These are phyloP conservation scores for Holotrichia oblita DNA, from an alignment of 1,140 invertebrate species.

Conservation along the genomic window DNA sequence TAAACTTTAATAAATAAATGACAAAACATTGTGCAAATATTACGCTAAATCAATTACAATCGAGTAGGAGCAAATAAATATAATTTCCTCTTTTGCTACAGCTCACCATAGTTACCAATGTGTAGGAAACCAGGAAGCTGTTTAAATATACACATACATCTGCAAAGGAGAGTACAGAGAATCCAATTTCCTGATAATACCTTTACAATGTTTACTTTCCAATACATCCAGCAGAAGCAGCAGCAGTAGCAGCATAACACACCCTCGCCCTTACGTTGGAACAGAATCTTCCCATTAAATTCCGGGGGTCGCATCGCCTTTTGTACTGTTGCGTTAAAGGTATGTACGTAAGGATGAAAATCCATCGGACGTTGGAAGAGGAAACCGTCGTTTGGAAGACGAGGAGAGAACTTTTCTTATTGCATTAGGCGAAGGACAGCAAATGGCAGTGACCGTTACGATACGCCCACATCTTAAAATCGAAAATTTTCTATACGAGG, in stretches of 20 bases:
- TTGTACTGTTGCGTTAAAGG: neutral
- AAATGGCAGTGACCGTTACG: constrained; percentile 25
- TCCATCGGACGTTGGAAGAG: neutral
- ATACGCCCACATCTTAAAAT: neutral
- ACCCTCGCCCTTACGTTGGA: constrained; percentile 18
- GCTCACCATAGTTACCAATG: neutral
- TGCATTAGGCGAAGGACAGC: constrained; percentile 22
- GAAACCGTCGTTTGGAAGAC: neutral
- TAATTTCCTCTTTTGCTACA: no score
- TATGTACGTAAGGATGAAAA: constrained; percentile 36
- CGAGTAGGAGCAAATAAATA: no score
- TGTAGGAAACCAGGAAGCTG: neutral
- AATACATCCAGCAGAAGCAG: constrained; percentile 9
- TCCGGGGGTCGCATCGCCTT: neutral
- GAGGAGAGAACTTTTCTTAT: neutral
- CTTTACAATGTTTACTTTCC: constrained; percentile 37
- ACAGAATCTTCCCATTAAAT: constrained; percentile 1
- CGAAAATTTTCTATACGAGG: neutral
- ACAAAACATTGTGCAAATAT: no score
- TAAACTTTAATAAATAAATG: no score
- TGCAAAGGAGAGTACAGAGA: neutral
- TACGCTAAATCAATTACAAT: no score
- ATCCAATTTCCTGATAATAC: constrained; percentile 40
- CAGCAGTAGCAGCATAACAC: neutral
- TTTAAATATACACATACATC: neutral